Conservation (phyloP, 1,140 invertebrate genomes). For the Chrysopa pallens region DNA sequence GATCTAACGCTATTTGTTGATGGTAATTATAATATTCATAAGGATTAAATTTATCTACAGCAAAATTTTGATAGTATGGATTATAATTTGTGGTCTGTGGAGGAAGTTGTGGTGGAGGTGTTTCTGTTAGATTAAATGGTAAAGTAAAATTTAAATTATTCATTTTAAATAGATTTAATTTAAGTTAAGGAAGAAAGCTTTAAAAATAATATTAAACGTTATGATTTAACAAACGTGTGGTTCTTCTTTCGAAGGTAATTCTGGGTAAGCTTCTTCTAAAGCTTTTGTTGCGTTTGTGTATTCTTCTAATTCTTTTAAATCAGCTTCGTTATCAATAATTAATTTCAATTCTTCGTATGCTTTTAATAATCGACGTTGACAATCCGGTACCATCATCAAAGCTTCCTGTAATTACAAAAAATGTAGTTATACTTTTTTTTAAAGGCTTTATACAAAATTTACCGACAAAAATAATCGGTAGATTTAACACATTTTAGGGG, state of each 20-base stretch:
- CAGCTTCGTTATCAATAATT: slow-evolving; percentile 50
- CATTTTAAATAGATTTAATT: too few relatives aligned
- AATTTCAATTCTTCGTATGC: slow-evolving; percentile 60
- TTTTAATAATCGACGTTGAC: slow-evolving; percentile 55
- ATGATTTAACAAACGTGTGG: slow-evolving; percentile 13
- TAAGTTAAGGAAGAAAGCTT: too few relatives aligned
- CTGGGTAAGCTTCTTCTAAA: slow-evolving; percentile 47
- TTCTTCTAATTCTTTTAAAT: slow-evolving; percentile 55
- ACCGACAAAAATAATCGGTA: too few relatives aligned
- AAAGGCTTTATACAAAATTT: too few relatives aligned
- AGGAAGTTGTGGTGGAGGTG: not conserved
- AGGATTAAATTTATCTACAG: too few relatives aligned
- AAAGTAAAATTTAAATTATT: too few relatives aligned
- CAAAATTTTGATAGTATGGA: too few relatives aligned
- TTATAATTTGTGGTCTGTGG: not conserved
- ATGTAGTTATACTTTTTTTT: too few relatives aligned
- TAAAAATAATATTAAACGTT: not conserved
- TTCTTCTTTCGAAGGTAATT: slow-evolving; percentile 26
- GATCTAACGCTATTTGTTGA: too few relatives aligned
- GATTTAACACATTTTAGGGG: too few relatives aligned
- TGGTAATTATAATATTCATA: too few relatives aligned
- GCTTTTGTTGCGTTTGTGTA: slow-evolving; percentile 48
- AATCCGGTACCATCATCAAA: slow-evolving; percentile 79
- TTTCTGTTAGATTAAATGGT: not conserved
- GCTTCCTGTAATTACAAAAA: slow-evolving; percentile 34